phyloP scores from a whole-genome alignment of 2,797 vertebrate genomes.

The Poliocrania exsul region DNA sequence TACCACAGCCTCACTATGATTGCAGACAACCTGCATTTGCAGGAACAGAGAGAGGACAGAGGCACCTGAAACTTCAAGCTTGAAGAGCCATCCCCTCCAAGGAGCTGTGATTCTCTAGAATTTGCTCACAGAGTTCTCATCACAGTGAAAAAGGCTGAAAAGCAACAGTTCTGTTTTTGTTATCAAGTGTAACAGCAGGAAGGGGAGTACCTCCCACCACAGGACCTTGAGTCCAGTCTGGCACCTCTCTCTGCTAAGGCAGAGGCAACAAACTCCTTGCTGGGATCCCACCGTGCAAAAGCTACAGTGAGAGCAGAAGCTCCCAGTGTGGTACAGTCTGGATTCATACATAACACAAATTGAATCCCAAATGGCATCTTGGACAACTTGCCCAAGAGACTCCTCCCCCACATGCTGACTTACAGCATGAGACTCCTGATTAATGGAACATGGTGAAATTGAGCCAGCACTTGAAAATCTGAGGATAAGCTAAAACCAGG shows the following conservation, averaged over 20 bases:
- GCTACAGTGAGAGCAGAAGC: not conserved
- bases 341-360: not conserved
- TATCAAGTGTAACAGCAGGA: not conserved
- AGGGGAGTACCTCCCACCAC: not conserved
- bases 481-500: not conserved
- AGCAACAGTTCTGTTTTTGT: not conserved
- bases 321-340: not conserved
- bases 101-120: not conserved
- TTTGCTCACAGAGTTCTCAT: not conserved
- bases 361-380: not conserved
- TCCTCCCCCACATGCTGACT: not conserved
- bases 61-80: not conserved
- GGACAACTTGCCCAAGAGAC: not conserved
- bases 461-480: not conserved
- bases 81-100: not conserved
- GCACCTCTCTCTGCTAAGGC: not conserved
- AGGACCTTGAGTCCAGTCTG: not conserved
- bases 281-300: not conserved
- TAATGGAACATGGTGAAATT: not conserved
- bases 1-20: not conserved
- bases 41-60: not conserved
- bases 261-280: no score
- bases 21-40: not conserved
- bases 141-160: not conserved
- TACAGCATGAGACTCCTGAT: not conserved